Evolutionary conservation across 2,888 invertebrate genomes (phyloP), one percentile per base, ranked within the genome.

Genomic region (Orthonychiurus folsomi): DNA sequence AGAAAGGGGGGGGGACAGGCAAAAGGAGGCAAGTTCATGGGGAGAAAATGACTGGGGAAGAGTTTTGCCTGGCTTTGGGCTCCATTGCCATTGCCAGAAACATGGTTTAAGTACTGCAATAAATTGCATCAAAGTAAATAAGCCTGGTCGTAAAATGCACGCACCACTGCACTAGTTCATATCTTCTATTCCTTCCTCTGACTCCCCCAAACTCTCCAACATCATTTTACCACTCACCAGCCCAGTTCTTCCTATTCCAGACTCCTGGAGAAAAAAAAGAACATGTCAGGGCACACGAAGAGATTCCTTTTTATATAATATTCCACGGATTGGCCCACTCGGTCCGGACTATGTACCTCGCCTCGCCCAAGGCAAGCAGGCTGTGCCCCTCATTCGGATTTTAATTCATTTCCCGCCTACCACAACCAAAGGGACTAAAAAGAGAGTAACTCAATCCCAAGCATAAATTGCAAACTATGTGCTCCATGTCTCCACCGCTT

Each of bases 111-210:
- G 61, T 62, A 57, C 57, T 47, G 60, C 60, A 59, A 62, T 65
- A 65, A 62, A 65, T 65, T 65, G 58, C 65, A 63, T 63, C 63
- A 63, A 61, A 65, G 56, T 61, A 63, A 63, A 65, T 63, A 65
- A 65, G 62, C 63, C 60, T 50, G 59, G 63, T 65, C 65, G 61
- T 65, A 65, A 65, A 65, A 65, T 63, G 61, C 61, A 65, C 65
- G 61, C 65, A 63, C 63, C 65, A 60, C 37, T 37, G 37, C 37
- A 37, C 37, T 37, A 37, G 37, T 37, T 37, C 37, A 37, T 37
- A 37, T 37, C 37, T 15, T 37, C 37, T 37, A 5, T 37, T 37
- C 37, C 15, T 15, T 37, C 5, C 37, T 37, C 37, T 37, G n/a
- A n/a, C n/a, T n/a, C n/a, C n/a, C n/a, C n/a, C n/a, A n/a, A n/a